phyloP scores from a whole-genome alignment of 2,113 vertebrate genomes.

The Petromus typicus region DNA sequence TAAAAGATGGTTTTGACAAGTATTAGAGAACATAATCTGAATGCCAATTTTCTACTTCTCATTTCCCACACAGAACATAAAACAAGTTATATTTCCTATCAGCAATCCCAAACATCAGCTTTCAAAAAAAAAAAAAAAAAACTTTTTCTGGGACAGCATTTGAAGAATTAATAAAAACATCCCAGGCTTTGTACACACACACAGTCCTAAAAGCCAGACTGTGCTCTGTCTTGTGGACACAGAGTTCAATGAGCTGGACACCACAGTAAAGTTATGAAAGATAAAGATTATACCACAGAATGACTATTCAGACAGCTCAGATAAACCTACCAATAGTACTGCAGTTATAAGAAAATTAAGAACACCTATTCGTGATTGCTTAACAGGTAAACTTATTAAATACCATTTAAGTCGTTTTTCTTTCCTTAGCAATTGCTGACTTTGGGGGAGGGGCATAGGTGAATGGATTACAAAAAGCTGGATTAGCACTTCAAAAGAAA shows the following conservation, averaged over 20 bases:
- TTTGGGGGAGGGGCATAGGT: constrained; percentile 1
- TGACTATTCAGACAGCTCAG: constrained; percentile 29
- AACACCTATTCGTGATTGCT: constrained; percentile 64
- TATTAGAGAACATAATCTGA: constrained; percentile 37
- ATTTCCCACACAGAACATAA: not conserved
- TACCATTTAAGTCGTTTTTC: constrained; percentile 77
- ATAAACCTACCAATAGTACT: constrained; percentile 50
- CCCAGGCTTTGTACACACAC: not conserved
- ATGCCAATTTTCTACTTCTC: not conserved
- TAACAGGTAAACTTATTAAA: constrained; percentile 81
- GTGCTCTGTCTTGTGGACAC: not conserved
- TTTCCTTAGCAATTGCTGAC: constrained; percentile 78
- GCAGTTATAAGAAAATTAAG: constrained; percentile 62
- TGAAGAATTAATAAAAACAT: constrained; percentile 44
- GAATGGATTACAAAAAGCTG: constrained; percentile 70
- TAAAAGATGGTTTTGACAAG: constrained; percentile 53
- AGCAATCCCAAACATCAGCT: constrained; percentile 34
- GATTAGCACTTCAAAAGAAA: constrained; percentile 78
- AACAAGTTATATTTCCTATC: not conserved
- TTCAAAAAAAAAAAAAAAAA: constrained; percentile 4
- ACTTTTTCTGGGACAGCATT: constrained; percentile 22
- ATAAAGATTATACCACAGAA: not conserved
- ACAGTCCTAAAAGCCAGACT: not conserved
- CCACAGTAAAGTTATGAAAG: constrained; percentile 54
- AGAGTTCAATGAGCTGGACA: not conserved